Conservation (phyloP, 2,113 vertebrate genomes). For the Lepus timidus region DNA sequence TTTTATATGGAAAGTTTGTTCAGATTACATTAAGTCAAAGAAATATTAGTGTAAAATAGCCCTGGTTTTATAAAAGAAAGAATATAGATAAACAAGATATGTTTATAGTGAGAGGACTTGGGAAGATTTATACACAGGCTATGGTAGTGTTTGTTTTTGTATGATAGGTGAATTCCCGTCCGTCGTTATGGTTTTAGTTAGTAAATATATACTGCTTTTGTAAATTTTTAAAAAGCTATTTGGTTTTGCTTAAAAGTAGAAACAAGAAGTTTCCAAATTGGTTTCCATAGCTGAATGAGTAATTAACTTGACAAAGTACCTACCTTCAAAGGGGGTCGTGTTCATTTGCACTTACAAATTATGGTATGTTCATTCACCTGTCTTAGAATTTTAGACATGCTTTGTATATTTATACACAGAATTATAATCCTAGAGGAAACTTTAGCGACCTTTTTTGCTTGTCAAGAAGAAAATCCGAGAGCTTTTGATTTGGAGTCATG, state of each 20-base stretch:
- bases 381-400: conserved; percentile 1
- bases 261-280: conserved; percentile 58
- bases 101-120: conserved; percentile 9
- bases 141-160: neutral
- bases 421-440: neutral
- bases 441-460: conserved; percentile 43
- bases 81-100: neutral
- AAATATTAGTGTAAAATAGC: neutral
- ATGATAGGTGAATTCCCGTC: neutral
- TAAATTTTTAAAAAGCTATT: conserved; percentile 28
- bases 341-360: conserved; percentile 47
- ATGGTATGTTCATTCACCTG: neutral
- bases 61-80: conserved; percentile 27
- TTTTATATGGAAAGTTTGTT: neutral
- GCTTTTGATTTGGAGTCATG: conserved; percentile 28
- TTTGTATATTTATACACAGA: conserved; percentile 1
- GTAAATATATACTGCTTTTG: conserved; percentile 45
- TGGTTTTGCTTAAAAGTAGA: conserved; percentile 33
- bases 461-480: neutral
- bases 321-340: neutral
- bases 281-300: conserved; percentile 38
- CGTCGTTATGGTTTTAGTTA: conserved; percentile 43
- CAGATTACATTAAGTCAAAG: conserved; percentile 11
- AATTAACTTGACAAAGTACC: conserved; percentile 40
- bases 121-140: neutral